These are phyloP conservation scores for Sinocyclocheilus anshuiensis DNA, from an alignment of 2,113 vertebrate species.

Conservation along the genomic window DNA sequence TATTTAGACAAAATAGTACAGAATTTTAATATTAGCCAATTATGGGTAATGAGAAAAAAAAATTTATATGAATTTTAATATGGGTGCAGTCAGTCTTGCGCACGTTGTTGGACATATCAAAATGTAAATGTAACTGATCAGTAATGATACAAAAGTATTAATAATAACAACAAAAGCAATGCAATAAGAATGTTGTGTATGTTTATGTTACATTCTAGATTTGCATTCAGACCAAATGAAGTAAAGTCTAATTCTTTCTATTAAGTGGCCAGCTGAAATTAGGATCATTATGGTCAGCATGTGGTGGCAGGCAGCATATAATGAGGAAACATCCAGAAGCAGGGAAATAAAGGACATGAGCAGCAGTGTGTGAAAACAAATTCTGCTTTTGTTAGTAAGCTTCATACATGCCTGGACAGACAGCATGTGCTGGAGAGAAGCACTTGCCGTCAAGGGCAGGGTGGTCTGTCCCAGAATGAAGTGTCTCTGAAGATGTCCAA, in stretches of 20 bases:
- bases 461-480: constrained; percentile 15
- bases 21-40: no score
- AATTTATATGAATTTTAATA: no score
- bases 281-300: neutral
- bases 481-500: constrained; percentile 29
- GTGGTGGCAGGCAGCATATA: neutral
- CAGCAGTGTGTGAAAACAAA: constrained; percentile 25
- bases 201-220: neutral
- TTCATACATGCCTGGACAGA: neutral
- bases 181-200: neutral
- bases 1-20: no score
- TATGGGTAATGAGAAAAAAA: no score
- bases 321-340: neutral
- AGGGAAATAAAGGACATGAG: constrained; percentile 2
- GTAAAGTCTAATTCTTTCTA: no score
- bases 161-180: neutral
- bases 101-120: no score
- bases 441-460: constrained; percentile 1
- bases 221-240: neutral
- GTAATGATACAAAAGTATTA: neutral
- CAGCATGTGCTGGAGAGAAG: neutral
- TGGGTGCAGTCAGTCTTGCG: no score
- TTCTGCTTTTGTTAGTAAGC: constrained; percentile 10
- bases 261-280: neutral
- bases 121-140: neutral